Conservation (phyloP, 2,113 vertebrate genomes). For the Cariama cristata region DNA sequence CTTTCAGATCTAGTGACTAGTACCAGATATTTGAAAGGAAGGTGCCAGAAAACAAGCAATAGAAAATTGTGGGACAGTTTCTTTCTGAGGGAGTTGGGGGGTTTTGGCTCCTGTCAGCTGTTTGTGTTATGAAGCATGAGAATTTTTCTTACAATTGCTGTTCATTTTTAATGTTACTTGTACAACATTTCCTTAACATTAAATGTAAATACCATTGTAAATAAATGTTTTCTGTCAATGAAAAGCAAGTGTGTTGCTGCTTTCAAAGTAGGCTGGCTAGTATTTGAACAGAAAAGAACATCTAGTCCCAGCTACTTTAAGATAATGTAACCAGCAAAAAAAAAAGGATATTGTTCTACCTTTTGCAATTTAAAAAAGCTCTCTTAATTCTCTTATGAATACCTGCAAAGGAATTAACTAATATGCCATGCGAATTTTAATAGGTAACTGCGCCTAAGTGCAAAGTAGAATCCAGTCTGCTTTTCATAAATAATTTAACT, state of each 20-base stretch:
- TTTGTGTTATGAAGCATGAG: neutral
- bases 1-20: neutral
- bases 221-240: slow-evolving; percentile 56
- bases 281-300: slow-evolving; percentile 1
- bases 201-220: slow-evolving; percentile 45
- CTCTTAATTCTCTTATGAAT: neutral
- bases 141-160: neutral
- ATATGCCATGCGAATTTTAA: neutral
- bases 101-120: neutral
- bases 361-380: neutral
- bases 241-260: slow-evolving; percentile 65
- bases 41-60: neutral
- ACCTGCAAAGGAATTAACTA: neutral
- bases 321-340: neutral
- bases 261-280: slow-evolving; percentile 52
- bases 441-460: neutral
- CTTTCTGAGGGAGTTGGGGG: neutral
- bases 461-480: neutral
- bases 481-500: neutral
- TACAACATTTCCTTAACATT: neutral
- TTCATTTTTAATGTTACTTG: slow-evolving; percentile 26
- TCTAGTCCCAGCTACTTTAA: neutral
- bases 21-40: neutral
- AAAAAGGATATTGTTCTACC: neutral
- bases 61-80: neutral